phyloP scores from a whole-genome alignment of 2,113 vertebrate species.

The Puma concolor region DNA sequence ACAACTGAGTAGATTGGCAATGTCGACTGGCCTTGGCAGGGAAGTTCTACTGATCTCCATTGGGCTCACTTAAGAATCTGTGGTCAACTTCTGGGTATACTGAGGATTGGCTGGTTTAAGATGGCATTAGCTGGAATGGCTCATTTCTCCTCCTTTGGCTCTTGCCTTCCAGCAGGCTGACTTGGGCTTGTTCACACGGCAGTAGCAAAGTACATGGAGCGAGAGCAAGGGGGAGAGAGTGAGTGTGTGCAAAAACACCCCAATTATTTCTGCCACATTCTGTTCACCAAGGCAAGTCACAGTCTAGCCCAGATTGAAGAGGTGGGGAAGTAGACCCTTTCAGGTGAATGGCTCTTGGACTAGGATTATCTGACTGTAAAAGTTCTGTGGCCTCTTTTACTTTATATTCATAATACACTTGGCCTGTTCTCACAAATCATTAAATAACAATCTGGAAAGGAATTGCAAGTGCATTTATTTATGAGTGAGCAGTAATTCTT shows the following conservation, averaged over 20 bases:
- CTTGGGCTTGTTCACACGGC: not conserved
- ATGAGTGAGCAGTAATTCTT: not conserved
- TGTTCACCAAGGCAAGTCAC: not conserved
- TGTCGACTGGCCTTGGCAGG: not conserved
- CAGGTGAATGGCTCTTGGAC: not conserved
- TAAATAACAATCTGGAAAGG: not conserved
- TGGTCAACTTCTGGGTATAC: not conserved
- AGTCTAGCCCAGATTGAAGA: not conserved
- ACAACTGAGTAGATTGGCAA: not conserved
- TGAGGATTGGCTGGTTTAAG: not conserved
- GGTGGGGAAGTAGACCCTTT: not conserved
- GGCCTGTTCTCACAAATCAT: not conserved
- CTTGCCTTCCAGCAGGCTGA: not conserved
- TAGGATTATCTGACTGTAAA: not conserved
- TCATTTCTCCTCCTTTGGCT: not conserved
- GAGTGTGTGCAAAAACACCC: not conserved
- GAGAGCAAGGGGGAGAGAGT: not conserved
- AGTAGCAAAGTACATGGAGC: not conserved
- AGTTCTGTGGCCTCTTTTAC: not conserved
- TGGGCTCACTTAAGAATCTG: not conserved
- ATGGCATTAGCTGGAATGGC: not conserved
- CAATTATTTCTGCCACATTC: not conserved
- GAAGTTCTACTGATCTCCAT: not conserved
- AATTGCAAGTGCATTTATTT: conserved; percentile 2
- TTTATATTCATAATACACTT: conserved; percentile 34